Evolutionary conservation across 2,888 invertebrate genomes (phyloP), one percentile per base, ranked within the genome.

Genomic region (Portevinia maculata): DNA sequence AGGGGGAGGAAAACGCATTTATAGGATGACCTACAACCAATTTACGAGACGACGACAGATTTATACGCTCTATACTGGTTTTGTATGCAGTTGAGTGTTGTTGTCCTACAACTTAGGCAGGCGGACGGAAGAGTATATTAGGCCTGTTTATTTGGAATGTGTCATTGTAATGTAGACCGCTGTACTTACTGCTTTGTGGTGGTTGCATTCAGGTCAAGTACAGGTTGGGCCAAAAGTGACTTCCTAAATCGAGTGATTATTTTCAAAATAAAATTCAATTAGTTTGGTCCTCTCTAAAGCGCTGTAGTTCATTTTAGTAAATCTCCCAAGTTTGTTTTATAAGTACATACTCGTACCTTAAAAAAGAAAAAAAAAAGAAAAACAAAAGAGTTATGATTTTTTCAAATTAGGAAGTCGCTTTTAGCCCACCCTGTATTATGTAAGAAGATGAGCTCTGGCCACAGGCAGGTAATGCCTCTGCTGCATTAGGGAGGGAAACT

Each of bases 141-240:
- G 76, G 57, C 57, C 52, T 52, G 41, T 50, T 62, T 34, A 32
- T 48, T 39, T 57, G 19, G 17, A 48, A 15, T 41, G 24, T 59
- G 52, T 75, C 53, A 64, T 8, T 48, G 8, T 11, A 17, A n/a
- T 50, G 15, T 44, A 48, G 15, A 44, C 37, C 37, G 30, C n/a
- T 60, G 17, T 32, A 15, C 17, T 11, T 17, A 59, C 15, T 24
- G 28, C 44, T 34, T 50, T 9, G 28, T 3, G 32, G 19, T 65
- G 48, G 30, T 67, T 67, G 65, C 41, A 55, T 73, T 73, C 79
- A 73, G 79, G 67, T 79, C 79, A 67, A 73, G 30, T 41, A n/a
- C n/a, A n/a, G n/a, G n/a, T n/a, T n/a, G n/a, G n/a, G n/a, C n/a
- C n/a, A n/a, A n/a, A n/a, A n/a, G n/a, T n/a, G n/a, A n/a, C n/a